Conservation (phyloP, 2,113 vertebrate genomes). For the Cavia porcellus region DNA sequence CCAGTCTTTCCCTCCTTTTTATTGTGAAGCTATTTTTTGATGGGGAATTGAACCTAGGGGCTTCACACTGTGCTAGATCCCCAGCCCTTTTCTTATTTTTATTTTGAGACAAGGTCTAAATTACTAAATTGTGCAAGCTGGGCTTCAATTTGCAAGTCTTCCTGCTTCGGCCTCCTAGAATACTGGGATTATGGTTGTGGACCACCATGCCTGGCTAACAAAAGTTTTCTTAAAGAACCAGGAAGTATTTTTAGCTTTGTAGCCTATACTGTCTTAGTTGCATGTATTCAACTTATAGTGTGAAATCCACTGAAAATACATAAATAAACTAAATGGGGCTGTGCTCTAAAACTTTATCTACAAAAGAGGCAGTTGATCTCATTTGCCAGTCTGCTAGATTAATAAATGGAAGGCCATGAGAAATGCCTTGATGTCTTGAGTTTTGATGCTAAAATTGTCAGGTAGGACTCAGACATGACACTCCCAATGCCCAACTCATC, state of each 20-base stretch:
- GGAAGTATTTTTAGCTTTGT: conserved; percentile 8
- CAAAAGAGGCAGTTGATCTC: not conserved
- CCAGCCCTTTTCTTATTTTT: not conserved
- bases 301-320: not conserved
- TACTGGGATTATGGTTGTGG: not conserved
- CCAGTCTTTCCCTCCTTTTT: not conserved
- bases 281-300: not conserved
- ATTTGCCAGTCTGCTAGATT: conserved; percentile 23
- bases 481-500: too few relatives aligned
- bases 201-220: not conserved
- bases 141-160: not conserved
- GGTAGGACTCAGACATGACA: too few relatives aligned
- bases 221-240: not conserved
- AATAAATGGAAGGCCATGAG: conserved; percentile 10
- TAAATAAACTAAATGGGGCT: not conserved
- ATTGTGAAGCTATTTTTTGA: not conserved
- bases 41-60: not conserved
- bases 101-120: not conserved
- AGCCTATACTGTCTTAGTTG: not conserved
- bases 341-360: conserved; percentile 17
- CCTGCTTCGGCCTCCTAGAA: not conserved
- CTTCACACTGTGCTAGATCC: not conserved
- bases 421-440: too few relatives aligned
- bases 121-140: not conserved
- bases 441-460: not conserved